Conservation (phyloP, 2,113 vertebrate species). For the Scomber japonicus region DNA sequence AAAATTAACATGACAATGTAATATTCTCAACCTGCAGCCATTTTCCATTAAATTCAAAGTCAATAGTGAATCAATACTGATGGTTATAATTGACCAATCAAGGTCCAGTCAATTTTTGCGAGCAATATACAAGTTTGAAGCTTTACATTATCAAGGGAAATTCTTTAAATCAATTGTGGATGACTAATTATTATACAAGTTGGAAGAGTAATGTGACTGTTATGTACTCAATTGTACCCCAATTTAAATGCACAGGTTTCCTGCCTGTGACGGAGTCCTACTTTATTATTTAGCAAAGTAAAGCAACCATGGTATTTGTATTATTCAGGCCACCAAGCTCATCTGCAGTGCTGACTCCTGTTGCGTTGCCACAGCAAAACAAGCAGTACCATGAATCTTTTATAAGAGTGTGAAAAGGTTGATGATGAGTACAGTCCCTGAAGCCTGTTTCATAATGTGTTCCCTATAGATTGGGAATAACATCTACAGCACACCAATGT, state of each 20-base stretch:
- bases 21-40: constrained; percentile 33
- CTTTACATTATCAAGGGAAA: constrained; percentile 10
- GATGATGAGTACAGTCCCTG: constrained; percentile 68
- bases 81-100: constrained; percentile 28
- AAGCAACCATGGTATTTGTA: constrained; percentile 30
- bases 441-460: constrained; percentile 65
- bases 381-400: constrained; percentile 77
- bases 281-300: constrained; percentile 37
- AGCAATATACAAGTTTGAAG: constrained; percentile 11
- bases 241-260: background rate
- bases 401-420: constrained; percentile 73
- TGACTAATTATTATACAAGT: background rate
- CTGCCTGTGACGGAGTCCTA: background rate
- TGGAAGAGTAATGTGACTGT: background rate
- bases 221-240: background rate
- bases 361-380: constrained; percentile 69
- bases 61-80: constrained; percentile 7
- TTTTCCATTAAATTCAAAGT: constrained; percentile 41
- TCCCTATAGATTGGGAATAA: constrained; percentile 50
- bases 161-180: background rate
- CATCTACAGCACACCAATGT: constrained; percentile 28
- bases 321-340: constrained; percentile 55
- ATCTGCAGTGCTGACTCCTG: constrained; percentile 63
- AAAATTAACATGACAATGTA: constrained; percentile 38
- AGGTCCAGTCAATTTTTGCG: background rate